phyloP scores from a whole-genome alignment of 64 coral and sea anemone genomes.

The Porites lutea region DNA sequence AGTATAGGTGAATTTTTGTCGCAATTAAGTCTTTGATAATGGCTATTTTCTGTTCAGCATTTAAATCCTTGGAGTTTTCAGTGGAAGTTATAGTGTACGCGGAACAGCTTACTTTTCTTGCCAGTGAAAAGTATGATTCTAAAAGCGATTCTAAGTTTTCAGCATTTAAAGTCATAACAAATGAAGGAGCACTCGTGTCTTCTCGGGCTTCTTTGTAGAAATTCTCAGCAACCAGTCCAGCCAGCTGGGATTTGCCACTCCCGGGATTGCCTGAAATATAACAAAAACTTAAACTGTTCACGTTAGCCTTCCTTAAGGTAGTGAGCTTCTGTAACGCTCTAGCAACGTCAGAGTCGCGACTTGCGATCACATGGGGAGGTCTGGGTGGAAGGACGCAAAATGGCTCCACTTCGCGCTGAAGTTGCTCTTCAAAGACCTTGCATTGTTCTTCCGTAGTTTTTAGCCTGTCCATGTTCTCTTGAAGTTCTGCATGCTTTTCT shows the following conservation, averaged over 20 bases:
- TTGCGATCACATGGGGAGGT: neutral
- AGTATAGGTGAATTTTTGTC: neutral
- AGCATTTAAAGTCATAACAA: too few species aligned
- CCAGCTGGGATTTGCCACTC: conserved; percentile 33
- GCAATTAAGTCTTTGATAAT: neutral
- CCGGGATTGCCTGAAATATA: conserved; percentile 43
- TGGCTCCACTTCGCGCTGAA: conserved; percentile 1
- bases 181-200: too few species aligned
- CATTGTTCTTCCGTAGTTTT: conserved; percentile 12
- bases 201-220: too few species aligned
- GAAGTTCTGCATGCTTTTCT: too few species aligned
- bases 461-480: too few species aligned
- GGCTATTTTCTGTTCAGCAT: neutral
- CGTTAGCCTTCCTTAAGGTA: neutral
- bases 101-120: neutral
- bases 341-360: neutral
- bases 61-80: neutral
- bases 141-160: too few species aligned
- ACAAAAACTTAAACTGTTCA: neutral
- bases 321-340: neutral
- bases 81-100: conserved; percentile 15
- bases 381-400: conserved; percentile 30
- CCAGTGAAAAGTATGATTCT: neutral
- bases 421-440: conserved; percentile 16
- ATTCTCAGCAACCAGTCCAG: neutral